These are phyloP conservation scores for Apogon hyalosoma DNA, from an alignment of 2,797 vertebrate species.

Conservation along the genomic window DNA sequence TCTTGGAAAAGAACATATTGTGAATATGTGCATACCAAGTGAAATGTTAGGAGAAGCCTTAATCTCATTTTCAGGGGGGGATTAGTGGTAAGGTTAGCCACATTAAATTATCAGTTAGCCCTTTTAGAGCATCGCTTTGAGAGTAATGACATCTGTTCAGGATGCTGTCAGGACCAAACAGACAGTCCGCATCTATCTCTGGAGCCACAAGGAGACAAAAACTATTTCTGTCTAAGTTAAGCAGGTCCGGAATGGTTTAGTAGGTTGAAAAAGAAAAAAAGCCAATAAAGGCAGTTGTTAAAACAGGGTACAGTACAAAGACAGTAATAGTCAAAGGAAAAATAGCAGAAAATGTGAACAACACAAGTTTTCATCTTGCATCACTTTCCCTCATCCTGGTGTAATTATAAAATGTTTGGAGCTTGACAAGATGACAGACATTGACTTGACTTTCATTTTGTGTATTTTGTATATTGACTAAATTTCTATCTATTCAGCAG, in stretches of 20 bases:
- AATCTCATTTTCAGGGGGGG: constrained; percentile 63
- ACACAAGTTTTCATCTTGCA: not conserved
- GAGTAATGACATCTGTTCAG: constrained; percentile 28
- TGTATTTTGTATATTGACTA: constrained; percentile 19
- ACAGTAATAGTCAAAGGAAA: not conserved
- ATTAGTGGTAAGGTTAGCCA: constrained; percentile 65
- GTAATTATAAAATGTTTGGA: not conserved
- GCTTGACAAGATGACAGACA: not conserved
- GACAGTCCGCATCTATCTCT: not conserved
- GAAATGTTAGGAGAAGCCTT: constrained; percentile 68
- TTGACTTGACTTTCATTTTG: constrained; percentile 17
- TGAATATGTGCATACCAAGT: constrained; percentile 66
- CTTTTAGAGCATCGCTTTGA: constrained; percentile 23
- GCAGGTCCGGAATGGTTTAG: not conserved
- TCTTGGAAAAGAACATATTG: constrained; percentile 60
- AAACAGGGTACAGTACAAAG: not conserved
- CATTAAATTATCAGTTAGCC: constrained; percentile 50
- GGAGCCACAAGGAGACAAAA: not conserved
- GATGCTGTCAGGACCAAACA: constrained; percentile 28
- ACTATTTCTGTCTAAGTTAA: constrained; percentile 1
- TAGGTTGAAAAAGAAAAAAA: not conserved
- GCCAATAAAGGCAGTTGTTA: too few species aligned
- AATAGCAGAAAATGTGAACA: not conserved
- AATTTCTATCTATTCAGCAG: constrained; percentile 9
- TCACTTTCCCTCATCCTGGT: constrained; percentile 3